A percentile compares a stretch with the other conserved stretches of the same genome.
Conservation (phyloP, 2,113 vertebrate species). For the Acrocephalus kingi region DNA sequence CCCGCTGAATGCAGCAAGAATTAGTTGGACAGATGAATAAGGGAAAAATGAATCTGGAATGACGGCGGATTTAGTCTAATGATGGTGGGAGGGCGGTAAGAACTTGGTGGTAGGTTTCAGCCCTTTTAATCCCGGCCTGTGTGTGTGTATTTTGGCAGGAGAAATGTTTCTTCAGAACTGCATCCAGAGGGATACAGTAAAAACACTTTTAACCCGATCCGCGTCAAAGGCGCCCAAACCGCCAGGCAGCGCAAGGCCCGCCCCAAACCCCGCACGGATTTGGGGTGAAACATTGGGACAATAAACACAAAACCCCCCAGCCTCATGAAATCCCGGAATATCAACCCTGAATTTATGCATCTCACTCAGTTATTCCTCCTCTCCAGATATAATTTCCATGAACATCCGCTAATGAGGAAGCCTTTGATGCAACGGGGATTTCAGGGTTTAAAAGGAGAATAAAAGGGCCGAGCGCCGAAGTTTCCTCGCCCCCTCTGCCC, state of each 20-base stretch:
- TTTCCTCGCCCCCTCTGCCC: neutral
- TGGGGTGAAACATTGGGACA: neutral
- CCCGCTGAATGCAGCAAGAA: slow-evolving; percentile 86
- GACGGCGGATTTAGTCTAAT: slow-evolving; percentile 84
- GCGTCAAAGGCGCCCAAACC: slow-evolving; percentile 14
- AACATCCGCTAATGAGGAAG: neutral
- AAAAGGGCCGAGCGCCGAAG: neutral
- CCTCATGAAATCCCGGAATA: neutral
- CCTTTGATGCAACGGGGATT: neutral
- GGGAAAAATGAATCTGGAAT: slow-evolving; percentile 88
- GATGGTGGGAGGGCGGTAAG: slow-evolving; percentile 85
- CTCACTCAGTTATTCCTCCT: neutral
- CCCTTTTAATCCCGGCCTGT: slow-evolving; percentile 80
- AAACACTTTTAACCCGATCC: slow-evolving; percentile 43
- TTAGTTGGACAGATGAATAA: slow-evolving; percentile 87
- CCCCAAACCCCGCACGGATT: neutral
- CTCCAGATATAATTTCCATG: neutral
- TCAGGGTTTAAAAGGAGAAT: neutral
- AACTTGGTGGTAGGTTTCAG: slow-evolving; percentile 86
- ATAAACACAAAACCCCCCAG: neutral
- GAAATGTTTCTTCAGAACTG: slow-evolving; percentile 70
- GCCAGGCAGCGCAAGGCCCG: neutral
- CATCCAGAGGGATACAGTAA: slow-evolving; percentile 66
- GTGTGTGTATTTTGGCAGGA: slow-evolving; percentile 82
- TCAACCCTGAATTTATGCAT: neutral